Conservation (phyloP, 2,888 invertebrate species). For the Campoletis raptor region DNA sequence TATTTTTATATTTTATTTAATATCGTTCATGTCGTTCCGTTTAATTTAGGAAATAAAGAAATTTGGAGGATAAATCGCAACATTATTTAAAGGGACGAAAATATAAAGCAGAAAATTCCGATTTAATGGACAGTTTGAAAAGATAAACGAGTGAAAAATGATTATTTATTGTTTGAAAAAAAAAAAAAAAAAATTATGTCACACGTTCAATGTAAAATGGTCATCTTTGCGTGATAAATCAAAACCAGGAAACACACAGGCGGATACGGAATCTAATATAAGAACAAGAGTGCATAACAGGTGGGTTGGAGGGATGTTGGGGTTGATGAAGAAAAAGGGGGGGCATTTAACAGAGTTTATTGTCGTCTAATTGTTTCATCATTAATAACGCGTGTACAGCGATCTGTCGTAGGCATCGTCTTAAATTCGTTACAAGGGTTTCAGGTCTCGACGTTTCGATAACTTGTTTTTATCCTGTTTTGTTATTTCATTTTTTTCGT, state of each 20-base stretch:
- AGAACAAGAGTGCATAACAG: constrained; percentile 67
- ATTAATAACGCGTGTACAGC: constrained; percentile 73
- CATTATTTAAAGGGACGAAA: neutral
- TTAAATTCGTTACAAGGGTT: constrained; percentile 69
- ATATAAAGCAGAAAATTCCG: neutral
- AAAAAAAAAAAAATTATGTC: neutral
- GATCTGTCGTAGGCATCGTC: constrained; percentile 75
- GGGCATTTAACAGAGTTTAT: constrained; percentile 63
- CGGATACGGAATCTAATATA: constrained; percentile 68
- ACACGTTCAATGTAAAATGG: neutral
- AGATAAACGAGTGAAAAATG: neutral
- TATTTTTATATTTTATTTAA: neutral
- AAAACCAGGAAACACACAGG: constrained; percentile 73
- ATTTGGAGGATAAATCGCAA: neutral
- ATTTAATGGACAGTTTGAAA: neutral
- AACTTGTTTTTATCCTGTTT: constrained; percentile 41
- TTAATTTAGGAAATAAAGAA: neutral
- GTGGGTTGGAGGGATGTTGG: constrained; percentile 13
- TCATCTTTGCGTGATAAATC: constrained; percentile 7
- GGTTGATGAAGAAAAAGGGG: constrained; percentile 4
- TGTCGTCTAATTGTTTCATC: constrained; percentile 64
- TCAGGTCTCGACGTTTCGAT: constrained; percentile 72
- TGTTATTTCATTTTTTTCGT: constrained; percentile 23
- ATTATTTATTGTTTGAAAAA: neutral
- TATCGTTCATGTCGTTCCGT: neutral